Evolutionary conservation across 2,888 invertebrate genomes (phyloP), one percentile per base, ranked within the genome.

Genomic region (Dolichomitus sp.): DNA sequence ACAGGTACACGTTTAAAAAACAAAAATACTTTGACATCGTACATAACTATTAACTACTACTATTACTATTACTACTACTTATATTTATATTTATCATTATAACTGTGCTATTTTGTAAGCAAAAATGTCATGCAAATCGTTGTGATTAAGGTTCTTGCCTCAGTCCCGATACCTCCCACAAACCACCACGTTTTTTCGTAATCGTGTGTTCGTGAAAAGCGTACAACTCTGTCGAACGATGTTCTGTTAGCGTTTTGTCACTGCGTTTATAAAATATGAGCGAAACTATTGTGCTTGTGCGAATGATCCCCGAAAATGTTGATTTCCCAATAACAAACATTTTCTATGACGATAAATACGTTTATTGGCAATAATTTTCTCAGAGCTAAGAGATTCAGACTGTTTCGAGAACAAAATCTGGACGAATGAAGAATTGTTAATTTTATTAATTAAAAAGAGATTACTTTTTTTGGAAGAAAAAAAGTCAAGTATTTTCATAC

Each of bases 121-220:
- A 19, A 59, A 78, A 68, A 65, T 59, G 61, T 66, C 52, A 79
- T 59, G 42, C 65, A 75, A n/a, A 73, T 77, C 57, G 63, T 48
- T 57, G 48, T 66, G 12, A 78, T 74, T 78, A 69, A 63, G 63
- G 63, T 69, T 72, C 78, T 78, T 78, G 78, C 69, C 63, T 42
- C 73, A 66, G 69, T 54, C 68, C 19, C 74, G 33, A 48, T 19
- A 12, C 40, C 54, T 14, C 54, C 57, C 70, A 45, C 63, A 37
- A 73, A 45, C 23, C 30, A n/a, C 14, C 57, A 68, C 66, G 48
- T 74, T 63, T 54, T 65, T 74, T 65, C 12, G 50, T 52, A 81
- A 86, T 85, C 84, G 84, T 85, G 85, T 85, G 84, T 85, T 85
- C 82, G 82, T 86, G 77, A 74, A 80, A 82, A 59, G 52, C 48